Evolutionary conservation across 53 echinoderm and acorn worm genomes (phyloP).

Genomic region (Temnopleurus reevesii): DNA sequence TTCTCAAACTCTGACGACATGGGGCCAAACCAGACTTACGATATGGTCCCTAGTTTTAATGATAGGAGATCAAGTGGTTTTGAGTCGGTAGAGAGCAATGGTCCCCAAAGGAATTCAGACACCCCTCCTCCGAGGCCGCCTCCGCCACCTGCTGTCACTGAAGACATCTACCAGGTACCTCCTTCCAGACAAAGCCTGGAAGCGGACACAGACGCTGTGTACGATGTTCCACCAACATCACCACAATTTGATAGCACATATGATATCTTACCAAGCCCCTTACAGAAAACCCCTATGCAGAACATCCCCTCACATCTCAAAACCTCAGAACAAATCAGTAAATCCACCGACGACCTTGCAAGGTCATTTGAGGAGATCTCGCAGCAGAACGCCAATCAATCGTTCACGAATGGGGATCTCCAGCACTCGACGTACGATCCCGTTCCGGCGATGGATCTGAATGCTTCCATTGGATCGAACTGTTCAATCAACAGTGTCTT

Average conservation of each 20-base stretch:
- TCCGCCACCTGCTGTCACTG: slow-evolving; percentile 22
- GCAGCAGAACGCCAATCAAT: slow-evolving; percentile 63
- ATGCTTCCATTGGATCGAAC: slow-evolving; percentile 53
- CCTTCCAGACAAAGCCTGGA: slow-evolving; percentile 38
- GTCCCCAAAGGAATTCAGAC: slow-evolving; percentile 46
- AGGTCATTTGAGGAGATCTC: slow-evolving; percentile 89
- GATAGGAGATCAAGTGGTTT: slow-evolving; percentile 16
- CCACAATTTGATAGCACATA: slow-evolving; percentile 41
- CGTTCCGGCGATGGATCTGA: slow-evolving; percentile 53
- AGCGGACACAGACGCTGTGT: background rate
- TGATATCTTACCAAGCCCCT: slow-evolving; percentile 46
- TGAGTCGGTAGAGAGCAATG: slow-evolving; percentile 4
- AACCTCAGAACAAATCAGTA: slow-evolving; percentile 61
- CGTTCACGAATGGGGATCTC: slow-evolving; percentile 38
- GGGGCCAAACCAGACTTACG: background rate
- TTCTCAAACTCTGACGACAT: slow-evolving; percentile 39
- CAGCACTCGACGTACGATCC: slow-evolving; percentile 54
- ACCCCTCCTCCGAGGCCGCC: slow-evolving; percentile 50
- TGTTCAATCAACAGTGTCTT: slow-evolving; percentile 54
- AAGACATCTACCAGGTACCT: slow-evolving; percentile 64
- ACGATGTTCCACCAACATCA: slow-evolving; percentile 52
- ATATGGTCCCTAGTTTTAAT: background rate
- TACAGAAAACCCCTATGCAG: slow-evolving; percentile 43
- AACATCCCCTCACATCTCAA: slow-evolving; percentile 39
- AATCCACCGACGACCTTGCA: slow-evolving; percentile 94